phyloP scores from a whole-genome alignment of 1,140 invertebrate genomes.

The Eciton burchellii region DNA sequence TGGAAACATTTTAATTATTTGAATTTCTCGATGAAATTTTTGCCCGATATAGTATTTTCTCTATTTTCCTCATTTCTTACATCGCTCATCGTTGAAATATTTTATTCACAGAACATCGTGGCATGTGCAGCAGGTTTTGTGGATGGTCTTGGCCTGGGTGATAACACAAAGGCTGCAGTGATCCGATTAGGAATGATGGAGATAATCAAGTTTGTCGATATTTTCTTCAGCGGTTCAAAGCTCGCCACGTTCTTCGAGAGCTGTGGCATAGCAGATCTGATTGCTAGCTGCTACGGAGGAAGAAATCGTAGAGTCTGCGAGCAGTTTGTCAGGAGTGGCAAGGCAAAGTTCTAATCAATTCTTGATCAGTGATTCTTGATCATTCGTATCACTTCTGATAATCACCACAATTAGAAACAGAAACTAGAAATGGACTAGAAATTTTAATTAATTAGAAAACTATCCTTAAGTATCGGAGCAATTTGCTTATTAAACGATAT shows the following conservation, averaged over 20 bases:
- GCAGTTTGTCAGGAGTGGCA: conserved; percentile 91
- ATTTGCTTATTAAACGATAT: not conserved
- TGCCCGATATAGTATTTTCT: not conserved
- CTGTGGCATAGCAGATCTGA: conserved; percentile 94
- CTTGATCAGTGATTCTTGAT: conserved; percentile 11
- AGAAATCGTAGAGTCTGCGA: conserved; percentile 92
- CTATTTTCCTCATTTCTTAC: not conserved
- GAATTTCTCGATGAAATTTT: conserved; percentile 6
- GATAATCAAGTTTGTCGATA: conserved; percentile 90
- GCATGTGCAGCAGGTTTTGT: conserved; percentile 94
- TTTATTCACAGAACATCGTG: conserved; percentile 90
- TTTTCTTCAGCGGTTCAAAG: conserved; percentile 87
- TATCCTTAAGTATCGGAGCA: not conserved
- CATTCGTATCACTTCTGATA: conserved; percentile 1
- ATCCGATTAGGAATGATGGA: conserved; percentile 94
- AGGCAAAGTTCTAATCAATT: conserved; percentile 84
- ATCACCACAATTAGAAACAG: no score
- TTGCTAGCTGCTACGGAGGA: conserved; percentile 95
- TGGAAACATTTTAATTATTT: not conserved
- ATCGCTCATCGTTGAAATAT: not conserved
- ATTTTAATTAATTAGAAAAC: not conserved
- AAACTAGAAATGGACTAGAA: not conserved
- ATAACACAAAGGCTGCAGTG: conserved; percentile 95
- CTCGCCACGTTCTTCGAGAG: conserved; percentile 94
- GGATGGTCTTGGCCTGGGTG: conserved; percentile 92